Evolutionary conservation across 2,888 invertebrate genomes (phyloP).

Genomic region (Scaptomyza flava): DNA sequence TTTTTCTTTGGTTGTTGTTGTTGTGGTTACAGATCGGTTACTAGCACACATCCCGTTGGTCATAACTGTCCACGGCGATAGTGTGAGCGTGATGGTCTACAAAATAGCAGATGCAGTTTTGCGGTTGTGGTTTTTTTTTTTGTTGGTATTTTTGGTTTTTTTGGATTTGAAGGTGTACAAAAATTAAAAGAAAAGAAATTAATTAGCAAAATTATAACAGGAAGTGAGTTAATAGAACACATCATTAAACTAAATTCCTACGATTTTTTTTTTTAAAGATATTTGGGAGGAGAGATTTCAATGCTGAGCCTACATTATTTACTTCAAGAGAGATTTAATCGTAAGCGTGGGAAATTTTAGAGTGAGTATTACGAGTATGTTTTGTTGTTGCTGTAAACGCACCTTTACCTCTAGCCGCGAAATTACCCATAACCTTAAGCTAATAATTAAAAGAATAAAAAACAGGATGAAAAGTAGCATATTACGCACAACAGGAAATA

Average conservation of each 20-base stretch:
- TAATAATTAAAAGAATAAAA: conserved; percentile 61
- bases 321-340: conserved; percentile 24
- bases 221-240: conserved; percentile 32
- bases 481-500: conserved; percentile 39
- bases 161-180: conserved; percentile 57
- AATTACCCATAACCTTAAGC: conserved; percentile 78
- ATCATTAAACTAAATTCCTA: conserved; percentile 53
- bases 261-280: not conserved
- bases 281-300: conserved; percentile 8
- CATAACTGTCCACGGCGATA: conserved; percentile 83
- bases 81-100: conserved; percentile 84
- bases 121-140: conserved; percentile 17
- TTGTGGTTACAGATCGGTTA: conserved; percentile 82
- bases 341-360: conserved; percentile 41
- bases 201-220: conserved; percentile 74
- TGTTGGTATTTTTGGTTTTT: conserved; percentile 9
- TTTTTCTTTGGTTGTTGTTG: conserved; percentile 18
- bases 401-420: conserved; percentile 79
- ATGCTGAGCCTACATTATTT: conserved; percentile 13
- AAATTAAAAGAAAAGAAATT: conserved; percentile 75
- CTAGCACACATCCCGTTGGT: conserved; percentile 82
- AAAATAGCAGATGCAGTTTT: conserved; percentile 39
- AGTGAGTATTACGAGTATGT: conserved; percentile 32
- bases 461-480: conserved; percentile 33
- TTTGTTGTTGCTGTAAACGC: conserved; percentile 43